Conservation (phyloP, 2,797 vertebrate species). For the Amphiprion clarkii region DNA sequence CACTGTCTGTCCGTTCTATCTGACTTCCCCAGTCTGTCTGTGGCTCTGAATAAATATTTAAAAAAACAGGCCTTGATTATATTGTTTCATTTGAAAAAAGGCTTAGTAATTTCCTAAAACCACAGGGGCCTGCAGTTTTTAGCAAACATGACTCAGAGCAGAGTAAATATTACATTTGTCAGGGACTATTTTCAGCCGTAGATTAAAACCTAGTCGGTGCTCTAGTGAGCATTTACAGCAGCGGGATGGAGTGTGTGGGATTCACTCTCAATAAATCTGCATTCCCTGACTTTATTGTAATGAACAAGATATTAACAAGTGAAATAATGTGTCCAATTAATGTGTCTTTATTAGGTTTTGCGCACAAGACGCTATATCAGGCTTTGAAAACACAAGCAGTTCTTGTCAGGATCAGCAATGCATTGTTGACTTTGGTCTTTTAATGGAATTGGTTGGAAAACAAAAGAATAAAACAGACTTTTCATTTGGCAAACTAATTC, state of each 20-base stretch:
- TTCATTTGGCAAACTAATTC: background rate
- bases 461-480: background rate
- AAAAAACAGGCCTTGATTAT: background rate
- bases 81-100: constrained; percentile 7
- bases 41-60: constrained; percentile 19
- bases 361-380: background rate
- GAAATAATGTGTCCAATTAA: background rate
- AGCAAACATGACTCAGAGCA: background rate
- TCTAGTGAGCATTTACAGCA: constrained; percentile 3
- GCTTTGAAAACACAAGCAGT: background rate
- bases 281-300: background rate
- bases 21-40: background rate
- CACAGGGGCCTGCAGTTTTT: background rate
- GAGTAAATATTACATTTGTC: constrained; percentile 7
- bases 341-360: background rate
- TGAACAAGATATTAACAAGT: background rate
- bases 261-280: too few species aligned
- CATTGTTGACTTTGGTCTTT: constrained; percentile 16
- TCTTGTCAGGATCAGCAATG: background rate
- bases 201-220: constrained; percentile 15
- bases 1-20: constrained; percentile 1
- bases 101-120: constrained; percentile 20
- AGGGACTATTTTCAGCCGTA: constrained; percentile 13
- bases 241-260: background rate
- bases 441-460: background rate